Evolutionary conservation across 2,797 vertebrate species (phyloP).

Genomic region (Sorex maritimensis): DNA sequence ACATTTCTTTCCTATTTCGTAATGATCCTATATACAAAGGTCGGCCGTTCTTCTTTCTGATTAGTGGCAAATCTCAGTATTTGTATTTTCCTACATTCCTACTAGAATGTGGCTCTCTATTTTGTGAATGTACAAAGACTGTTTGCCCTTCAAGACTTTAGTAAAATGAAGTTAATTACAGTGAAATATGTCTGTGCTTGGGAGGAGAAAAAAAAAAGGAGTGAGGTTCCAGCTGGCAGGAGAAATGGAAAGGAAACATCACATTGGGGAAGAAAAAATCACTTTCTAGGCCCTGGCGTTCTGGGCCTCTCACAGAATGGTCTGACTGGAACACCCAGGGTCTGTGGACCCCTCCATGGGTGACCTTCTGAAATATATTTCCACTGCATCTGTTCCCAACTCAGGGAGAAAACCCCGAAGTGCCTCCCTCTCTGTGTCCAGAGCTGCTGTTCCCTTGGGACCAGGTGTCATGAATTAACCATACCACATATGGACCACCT

Average conservation of each 20-base stretch:
- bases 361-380: neutral
- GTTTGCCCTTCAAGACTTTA: constrained; percentile 10
- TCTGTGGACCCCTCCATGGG: neutral
- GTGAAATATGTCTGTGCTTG: neutral
- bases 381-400: constrained; percentile 1
- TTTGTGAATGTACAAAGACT: neutral
- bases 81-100: neutral
- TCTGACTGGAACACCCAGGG: neutral
- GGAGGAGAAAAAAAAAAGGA: neutral
- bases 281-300: neutral
- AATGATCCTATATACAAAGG: neutral
- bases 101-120: neutral
- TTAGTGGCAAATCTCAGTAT: too few species aligned
- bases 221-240: neutral
- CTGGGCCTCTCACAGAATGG: neutral
- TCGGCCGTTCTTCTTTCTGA: neutral
- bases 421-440: neutral
- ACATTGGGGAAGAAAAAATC: neutral
- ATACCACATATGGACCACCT: neutral
- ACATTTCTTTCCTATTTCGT: constrained; percentile 12
- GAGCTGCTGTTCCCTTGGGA: neutral
- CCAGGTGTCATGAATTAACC: neutral
- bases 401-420: neutral
- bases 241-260: neutral
- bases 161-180: constrained; percentile 56